Evolutionary conservation across 2,113 vertebrate species (phyloP), one percentile per base, ranked within the genome.

Genomic region (Puma concolor): DNA sequence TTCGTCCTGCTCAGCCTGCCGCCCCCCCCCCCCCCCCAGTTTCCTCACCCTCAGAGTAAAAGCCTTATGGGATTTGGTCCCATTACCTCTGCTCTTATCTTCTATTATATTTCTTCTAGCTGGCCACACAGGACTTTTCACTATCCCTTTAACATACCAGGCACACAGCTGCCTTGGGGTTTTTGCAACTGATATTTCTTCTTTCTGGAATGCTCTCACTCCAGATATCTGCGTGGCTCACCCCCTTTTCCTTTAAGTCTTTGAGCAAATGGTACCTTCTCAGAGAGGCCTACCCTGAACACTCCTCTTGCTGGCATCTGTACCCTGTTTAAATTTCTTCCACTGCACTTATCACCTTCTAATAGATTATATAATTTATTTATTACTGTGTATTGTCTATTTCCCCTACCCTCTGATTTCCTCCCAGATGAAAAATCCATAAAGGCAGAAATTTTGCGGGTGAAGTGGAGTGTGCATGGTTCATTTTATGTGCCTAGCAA

Each of bases 351-450:
- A 33, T 0, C 21, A 50, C 52, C 17, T 66, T 80, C 52, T 79
- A 93, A 71, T 77, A 95, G 36, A 79, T 63, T 71, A 41, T 52
- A 66, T 21, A n/a, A 84, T 89, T 66, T 95, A 41, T 57, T 93
- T 80, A 71, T 76, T 86, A 69, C 41, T 50, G 33, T 23, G 29
- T 92, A 71, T 92, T 89, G 36, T 82, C 50, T 84, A 12, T 81
- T 3, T 90, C 52, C 3, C 50, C 23, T 19, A 52, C 38, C 11
- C 25, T 83, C n/a, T 38, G 21, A n/a, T 17, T 19, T 66, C 16
- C 38, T 17, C 4, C 13, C 66, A 48, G 36, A 4, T 9, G 48
- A 92, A 94, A 95, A 1, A 25, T 71, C 67, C 48, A 36, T 63
- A 79, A 94, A 63, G 36, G 19, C 66, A 89, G 44, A 21, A 13